A percentile compares a stretch with the other conserved stretches of the same genome.
phyloP scores from a whole-genome alignment of 2,113 vertebrate species.

The Gambusia holbrooki region DNA sequence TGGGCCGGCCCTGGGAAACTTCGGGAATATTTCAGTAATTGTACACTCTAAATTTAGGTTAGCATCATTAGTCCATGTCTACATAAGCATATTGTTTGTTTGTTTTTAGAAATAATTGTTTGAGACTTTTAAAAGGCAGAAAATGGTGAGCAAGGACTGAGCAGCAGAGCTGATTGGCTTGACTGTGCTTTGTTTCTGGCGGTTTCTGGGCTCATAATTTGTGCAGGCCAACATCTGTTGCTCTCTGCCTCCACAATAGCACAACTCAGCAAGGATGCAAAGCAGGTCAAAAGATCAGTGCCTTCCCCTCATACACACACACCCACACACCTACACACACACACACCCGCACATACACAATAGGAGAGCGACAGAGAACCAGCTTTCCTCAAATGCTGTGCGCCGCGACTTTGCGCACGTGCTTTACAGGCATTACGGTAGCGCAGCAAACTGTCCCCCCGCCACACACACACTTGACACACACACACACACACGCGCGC shows the following conservation, averaged over 20 bases:
- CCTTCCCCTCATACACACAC: slow-evolving; percentile 52
- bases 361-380: slow-evolving; percentile 28
- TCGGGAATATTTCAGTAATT: background rate
- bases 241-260: slow-evolving; percentile 74
- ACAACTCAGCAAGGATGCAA: slow-evolving; percentile 75
- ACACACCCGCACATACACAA: background rate
- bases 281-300: slow-evolving; percentile 80
- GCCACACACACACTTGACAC: slow-evolving; percentile 42
- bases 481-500: slow-evolving; percentile 39
- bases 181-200: slow-evolving; percentile 52
- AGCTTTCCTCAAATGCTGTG: slow-evolving; percentile 57
- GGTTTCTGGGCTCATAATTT: slow-evolving; percentile 55
- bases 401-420: slow-evolving; percentile 78
- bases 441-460: slow-evolving; percentile 76
- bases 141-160: slow-evolving; percentile 2
- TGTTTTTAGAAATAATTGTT: background rate
- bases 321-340: slow-evolving; percentile 12
- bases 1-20: background rate
- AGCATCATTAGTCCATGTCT: background rate
- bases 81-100: background rate
- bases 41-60: background rate
- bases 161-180: slow-evolving; percentile 20
- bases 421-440: slow-evolving; percentile 89
- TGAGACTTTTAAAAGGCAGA: background rate
- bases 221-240: slow-evolving; percentile 77